phyloP scores from a whole-genome alignment of 2,797 vertebrate genomes.

The Uromys caudimaculatus region DNA sequence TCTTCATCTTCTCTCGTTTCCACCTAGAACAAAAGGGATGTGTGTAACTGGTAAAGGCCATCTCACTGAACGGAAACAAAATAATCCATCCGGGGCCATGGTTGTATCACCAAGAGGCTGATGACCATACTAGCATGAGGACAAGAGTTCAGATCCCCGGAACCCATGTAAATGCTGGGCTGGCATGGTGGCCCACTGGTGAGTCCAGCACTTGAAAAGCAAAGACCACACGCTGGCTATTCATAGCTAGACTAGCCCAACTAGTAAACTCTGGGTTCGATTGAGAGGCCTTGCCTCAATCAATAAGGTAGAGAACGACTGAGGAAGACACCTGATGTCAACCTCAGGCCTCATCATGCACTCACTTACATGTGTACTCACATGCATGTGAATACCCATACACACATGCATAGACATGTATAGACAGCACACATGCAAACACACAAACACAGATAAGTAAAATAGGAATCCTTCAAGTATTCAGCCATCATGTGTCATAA shows the following conservation, averaged over 20 bases:
- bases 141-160: neutral
- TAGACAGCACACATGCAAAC: neutral
- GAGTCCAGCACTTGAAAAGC: neutral
- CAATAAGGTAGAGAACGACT: neutral
- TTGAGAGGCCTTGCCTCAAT: neutral
- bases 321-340: neutral
- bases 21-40: conserved; percentile 88
- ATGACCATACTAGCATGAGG: neutral
- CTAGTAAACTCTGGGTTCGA: neutral
- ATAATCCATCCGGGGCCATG: neutral
- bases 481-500: neutral
- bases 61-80: neutral
- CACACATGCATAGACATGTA: neutral
- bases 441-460: neutral
- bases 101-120: neutral
- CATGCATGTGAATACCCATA: neutral
- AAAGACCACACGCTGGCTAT: neutral
- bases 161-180: neutral
- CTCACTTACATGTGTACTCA: too few species aligned
- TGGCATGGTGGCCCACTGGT: neutral
- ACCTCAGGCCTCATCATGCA: neutral
- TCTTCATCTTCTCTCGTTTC: conserved; percentile 98
- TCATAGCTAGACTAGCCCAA: neutral
- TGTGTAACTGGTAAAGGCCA: conserved; percentile 22
- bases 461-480: neutral